Conservation (phyloP, 2,797 vertebrate genomes). For the Peromyscus eremicus region DNA sequence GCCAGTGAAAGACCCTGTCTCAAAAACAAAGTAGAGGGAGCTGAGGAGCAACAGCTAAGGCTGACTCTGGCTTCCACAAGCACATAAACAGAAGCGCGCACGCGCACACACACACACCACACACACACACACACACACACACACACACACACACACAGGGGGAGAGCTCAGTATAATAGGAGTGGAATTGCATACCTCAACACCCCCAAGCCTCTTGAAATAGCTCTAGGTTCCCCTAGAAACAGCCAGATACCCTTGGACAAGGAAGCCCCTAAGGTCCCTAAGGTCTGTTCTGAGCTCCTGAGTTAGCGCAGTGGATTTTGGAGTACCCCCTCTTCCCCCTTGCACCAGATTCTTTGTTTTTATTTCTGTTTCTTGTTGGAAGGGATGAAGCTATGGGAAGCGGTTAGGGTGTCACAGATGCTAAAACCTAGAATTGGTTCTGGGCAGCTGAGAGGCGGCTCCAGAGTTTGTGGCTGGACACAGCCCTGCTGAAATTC, state of each 20-base stretch:
- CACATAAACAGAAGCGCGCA: not conserved
- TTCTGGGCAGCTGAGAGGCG: not conserved
- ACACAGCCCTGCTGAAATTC: not conserved
- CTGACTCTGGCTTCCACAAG: not conserved
- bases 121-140: not conserved
- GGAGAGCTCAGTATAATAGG: not conserved
- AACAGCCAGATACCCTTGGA: not conserved
- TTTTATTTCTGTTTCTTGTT: slow-evolving; percentile 21
- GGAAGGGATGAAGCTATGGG: not conserved
- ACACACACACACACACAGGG: too few species aligned
- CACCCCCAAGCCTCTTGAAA: not conserved
- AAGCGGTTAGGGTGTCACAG: not conserved
- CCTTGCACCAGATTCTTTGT: not conserved
- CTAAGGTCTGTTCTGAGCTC: not conserved
- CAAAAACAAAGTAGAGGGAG: not conserved
- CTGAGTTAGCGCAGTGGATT: not conserved
- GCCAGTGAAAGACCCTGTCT: not conserved
- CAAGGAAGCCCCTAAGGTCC: not conserved
- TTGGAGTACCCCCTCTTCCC: not conserved
- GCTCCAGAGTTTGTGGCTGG: not conserved
- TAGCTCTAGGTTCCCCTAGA: not conserved
- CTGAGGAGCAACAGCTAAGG: not conserved
- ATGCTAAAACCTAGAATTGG: not conserved
- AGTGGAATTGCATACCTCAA: not conserved
- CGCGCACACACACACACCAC: not conserved